phyloP scores from a whole-genome alignment of 2,797 vertebrate genomes.

The Hozukius guyotensis region DNA sequence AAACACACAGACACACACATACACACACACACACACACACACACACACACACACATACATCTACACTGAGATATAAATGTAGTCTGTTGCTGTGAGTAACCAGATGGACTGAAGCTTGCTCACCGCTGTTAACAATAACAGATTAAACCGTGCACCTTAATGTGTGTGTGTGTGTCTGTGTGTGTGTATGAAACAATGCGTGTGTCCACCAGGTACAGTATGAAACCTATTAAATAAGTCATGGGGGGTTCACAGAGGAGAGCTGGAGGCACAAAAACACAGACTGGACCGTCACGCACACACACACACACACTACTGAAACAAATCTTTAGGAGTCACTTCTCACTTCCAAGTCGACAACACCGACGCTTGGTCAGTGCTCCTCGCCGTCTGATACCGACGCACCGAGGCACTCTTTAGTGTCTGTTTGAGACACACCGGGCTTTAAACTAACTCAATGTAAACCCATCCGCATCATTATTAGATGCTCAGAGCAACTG shows the following conservation, averaged over 20 bases:
- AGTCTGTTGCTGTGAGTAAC: slow-evolving; percentile 1
- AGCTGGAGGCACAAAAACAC: slow-evolving; percentile 27
- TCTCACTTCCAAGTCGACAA: no score
- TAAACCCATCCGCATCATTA: neutral
- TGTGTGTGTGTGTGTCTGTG: no score
- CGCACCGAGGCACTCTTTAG: no score
- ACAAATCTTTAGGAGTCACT: no score
- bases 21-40: slow-evolving; percentile 16
- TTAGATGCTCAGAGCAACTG: neutral
- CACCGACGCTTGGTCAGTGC: no score
- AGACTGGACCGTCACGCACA: slow-evolving; percentile 6
- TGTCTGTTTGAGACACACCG: no score
- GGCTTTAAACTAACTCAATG: neutral
- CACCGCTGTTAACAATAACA: slow-evolving; percentile 35
- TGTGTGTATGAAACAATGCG: neutral
- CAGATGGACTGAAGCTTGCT: slow-evolving; percentile 44
- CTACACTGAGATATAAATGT: slow-evolving; percentile 14
- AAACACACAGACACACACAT: no score
- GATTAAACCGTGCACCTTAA: slow-evolving; percentile 16
- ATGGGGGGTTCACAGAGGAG: slow-evolving; percentile 16
- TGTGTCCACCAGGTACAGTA: slow-evolving; percentile 13
- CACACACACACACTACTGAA: no score
- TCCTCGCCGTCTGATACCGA: no score
- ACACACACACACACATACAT: neutral
- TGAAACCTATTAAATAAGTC: slow-evolving; percentile 37